Conservation (phyloP, 2,888 invertebrate species). For the Hemithea aestivaria region DNA sequence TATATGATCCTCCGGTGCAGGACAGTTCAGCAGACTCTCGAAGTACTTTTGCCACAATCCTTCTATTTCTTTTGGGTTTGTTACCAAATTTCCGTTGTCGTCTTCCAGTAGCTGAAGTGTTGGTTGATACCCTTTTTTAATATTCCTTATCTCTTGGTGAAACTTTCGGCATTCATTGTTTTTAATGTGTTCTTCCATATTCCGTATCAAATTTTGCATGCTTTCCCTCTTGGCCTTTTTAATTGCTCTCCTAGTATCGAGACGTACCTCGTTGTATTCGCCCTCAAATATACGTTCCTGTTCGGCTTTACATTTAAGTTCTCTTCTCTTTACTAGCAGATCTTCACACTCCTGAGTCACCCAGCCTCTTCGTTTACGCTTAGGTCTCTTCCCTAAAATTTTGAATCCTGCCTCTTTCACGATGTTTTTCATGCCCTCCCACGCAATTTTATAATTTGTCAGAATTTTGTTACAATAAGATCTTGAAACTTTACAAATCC, state of each 20-base stretch:
- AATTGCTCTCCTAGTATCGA: background rate
- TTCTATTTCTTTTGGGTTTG: background rate
- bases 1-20: background rate
- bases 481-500: no score
- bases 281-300: background rate
- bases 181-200: background rate
- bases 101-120: background rate
- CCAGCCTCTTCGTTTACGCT: background rate
- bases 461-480: no score
- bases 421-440: background rate
- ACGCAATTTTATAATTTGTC: no score
- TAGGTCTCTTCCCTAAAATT: background rate
- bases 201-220: background rate
- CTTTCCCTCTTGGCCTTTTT: background rate
- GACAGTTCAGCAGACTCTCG: background rate
- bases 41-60: background rate
- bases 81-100: background rate
- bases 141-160: background rate
- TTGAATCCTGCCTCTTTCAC: background rate
- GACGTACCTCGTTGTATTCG: background rate
- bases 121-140: background rate
- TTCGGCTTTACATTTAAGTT: background rate
- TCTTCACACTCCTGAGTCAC: background rate
- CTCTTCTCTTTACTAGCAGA: background rate
- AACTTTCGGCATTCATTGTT: background rate